Evolutionary conservation across 2,113 vertebrate genomes (phyloP).

Genomic region (Crotalus helleri): DNA sequence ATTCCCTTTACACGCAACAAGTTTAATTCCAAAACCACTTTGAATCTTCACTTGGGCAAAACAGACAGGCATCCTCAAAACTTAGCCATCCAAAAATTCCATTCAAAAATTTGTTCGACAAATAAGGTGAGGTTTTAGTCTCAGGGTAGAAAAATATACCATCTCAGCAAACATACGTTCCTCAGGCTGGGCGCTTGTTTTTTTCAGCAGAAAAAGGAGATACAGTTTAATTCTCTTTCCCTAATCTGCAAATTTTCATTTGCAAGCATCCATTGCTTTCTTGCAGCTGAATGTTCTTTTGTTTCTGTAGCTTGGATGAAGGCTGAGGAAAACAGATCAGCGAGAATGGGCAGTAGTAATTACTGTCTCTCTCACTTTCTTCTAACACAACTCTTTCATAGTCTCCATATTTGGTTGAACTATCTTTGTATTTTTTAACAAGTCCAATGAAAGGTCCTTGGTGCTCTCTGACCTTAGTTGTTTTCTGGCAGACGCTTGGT

Average conservation of each 20-base stretch:
- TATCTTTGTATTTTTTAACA: neutral
- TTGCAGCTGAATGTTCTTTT: neutral
- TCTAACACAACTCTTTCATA: neutral
- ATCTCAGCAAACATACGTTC: neutral
- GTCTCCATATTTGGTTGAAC: neutral
- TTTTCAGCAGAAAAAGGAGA: neutral
- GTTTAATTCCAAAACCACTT: neutral
- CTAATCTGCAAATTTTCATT: neutral
- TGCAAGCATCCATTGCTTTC: neutral
- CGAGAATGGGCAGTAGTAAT: neutral
- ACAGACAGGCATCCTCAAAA: neutral
- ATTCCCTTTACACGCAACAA: neutral
- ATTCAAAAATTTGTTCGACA: neutral
- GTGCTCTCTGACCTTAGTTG: neutral
- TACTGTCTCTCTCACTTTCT: neutral
- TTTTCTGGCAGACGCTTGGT: neutral
- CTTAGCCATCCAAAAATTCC: neutral
- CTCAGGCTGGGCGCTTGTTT: neutral
- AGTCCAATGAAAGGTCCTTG: neutral
- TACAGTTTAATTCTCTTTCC: neutral
- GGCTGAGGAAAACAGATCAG: neutral
- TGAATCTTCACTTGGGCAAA: neutral
- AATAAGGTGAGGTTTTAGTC: neutral
- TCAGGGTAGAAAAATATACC: neutral
- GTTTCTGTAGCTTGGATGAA: neutral